These are phyloP conservation scores for Entomyzon cyanotis DNA, from an alignment of 2,113 vertebrate genomes.

Conservation along the genomic window DNA sequence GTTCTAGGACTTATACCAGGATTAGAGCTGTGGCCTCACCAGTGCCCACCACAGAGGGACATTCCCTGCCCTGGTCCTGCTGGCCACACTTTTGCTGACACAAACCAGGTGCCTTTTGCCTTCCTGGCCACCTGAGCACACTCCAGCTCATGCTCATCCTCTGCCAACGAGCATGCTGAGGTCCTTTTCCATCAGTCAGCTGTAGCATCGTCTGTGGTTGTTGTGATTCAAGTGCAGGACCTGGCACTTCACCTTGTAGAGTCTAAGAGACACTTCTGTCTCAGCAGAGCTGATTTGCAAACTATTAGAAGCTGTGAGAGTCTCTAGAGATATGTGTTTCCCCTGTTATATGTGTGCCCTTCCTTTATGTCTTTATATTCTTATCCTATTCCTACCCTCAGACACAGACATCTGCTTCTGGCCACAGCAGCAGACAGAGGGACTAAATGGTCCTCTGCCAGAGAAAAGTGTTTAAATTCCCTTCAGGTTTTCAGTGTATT, in stretches of 20 bases:
- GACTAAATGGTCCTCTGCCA: background rate
- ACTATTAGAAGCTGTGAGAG: background rate
- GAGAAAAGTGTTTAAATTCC: background rate
- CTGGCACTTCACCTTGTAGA: rapidly evolving
- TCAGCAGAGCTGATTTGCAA: background rate
- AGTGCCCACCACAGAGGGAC: background rate
- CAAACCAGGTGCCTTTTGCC: background rate
- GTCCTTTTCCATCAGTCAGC: background rate
- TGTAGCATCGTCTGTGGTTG: background rate
- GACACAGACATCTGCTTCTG: background rate
- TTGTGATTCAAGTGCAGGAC: background rate
- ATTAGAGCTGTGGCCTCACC: background rate
- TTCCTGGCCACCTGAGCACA: background rate
- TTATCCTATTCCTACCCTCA: background rate
- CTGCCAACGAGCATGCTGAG: background rate
- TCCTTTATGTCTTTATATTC: background rate
- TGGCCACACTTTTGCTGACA: background rate
- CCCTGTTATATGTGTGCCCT: background rate
- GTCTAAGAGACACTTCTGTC: background rate
- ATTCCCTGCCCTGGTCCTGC: background rate
- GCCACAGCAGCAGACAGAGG: background rate
- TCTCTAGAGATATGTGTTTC: background rate
- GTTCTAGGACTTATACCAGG: background rate
- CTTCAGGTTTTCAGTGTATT: background rate
- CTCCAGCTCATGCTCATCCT: background rate